These are phyloP conservation scores for Pseudorasbora parva DNA, from an alignment of 2,113 vertebrate genomes.

Conservation along the genomic window DNA sequence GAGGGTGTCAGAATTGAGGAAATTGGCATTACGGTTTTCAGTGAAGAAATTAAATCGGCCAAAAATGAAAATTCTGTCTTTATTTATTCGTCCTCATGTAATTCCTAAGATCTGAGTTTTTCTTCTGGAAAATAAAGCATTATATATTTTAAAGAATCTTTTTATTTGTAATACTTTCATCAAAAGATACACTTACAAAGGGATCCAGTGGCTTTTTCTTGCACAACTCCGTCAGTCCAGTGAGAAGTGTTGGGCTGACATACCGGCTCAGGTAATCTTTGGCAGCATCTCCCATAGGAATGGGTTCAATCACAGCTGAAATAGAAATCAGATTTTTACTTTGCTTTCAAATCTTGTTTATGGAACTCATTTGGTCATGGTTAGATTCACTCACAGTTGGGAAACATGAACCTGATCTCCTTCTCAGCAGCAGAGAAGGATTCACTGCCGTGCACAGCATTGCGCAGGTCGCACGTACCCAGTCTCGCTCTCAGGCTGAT, in stretches of 20 bases:
- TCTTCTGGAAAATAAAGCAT: no score
- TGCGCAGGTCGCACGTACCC: slow-evolving; percentile 89
- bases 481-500: slow-evolving; percentile 89
- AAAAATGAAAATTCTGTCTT: not conserved
- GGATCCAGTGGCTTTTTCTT: slow-evolving; percentile 89
- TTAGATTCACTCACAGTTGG: slow-evolving; percentile 79
- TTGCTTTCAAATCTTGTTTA: not conserved
- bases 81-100: not conserved
- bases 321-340: not conserved
- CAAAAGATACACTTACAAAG: slow-evolving; percentile 76
- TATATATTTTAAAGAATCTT: not conserved
- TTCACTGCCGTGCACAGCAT: slow-evolving; percentile 90
- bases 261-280: slow-evolving; percentile 85
- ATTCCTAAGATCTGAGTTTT: not conserved
- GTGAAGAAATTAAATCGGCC: not conserved
- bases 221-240: slow-evolving; percentile 89
- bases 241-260: slow-evolving; percentile 84
- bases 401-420: slow-evolving; percentile 93
- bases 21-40: not conserved
- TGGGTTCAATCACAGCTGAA: slow-evolving; percentile 83
- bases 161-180: not conserved
- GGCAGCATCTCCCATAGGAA: slow-evolving; percentile 78
- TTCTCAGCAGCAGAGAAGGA: slow-evolving; percentile 82
- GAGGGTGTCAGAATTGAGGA: not conserved
- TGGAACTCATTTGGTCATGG: not conserved